Evolutionary conservation across 1,140 invertebrate genomes (phyloP), one percentile per base, ranked within the genome.

Genomic region (Scaptomyza montana): DNA sequence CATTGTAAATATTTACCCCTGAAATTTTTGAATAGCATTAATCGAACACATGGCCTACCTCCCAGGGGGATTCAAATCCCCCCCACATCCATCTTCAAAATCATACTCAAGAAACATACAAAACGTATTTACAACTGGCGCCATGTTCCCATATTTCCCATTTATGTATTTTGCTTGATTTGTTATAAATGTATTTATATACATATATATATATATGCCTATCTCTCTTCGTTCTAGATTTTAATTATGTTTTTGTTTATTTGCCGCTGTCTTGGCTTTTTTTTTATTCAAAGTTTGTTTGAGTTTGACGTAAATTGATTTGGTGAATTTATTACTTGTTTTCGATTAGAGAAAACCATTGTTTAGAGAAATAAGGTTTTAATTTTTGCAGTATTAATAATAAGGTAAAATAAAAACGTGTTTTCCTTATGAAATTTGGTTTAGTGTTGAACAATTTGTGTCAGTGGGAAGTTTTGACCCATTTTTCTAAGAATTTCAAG

Each of bases 261-360:
- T 33, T 33, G 30, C 57, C 16, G 56, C 49, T 30, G 25, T 41
- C 33, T 61, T 9, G 19, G 12, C 12, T 66, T 51, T 60, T 72
- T 43, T 72, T 53, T 66, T n/a, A n/a, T n/a, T n/a, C n/a, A 49
- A 30, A 25, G 13, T 56, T 56, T 73, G 65, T 68, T 73, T 73
- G 67, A 51, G 55, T 60, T 61, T n/a, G 49, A 8, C 19, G 63
- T 47, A 21, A 73, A 73, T 55, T 67, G 70, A 67, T 73, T 67
- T 73, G 13, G 25, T 46, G 46, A 25, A 55, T 56, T 64, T 54
- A 55, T 46, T 46, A 12, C 1, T 16, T 16, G 16, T 16, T 16
- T 16, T 16, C 16, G 16, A 16, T 16, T 16, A 16, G 16, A 16
- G 16, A 16, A 16, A 16, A n/a, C n/a, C n/a, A n/a, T n/a, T n/a